phyloP scores from a whole-genome alignment of 2,113 vertebrate species.

The Glaucomys volans region DNA sequence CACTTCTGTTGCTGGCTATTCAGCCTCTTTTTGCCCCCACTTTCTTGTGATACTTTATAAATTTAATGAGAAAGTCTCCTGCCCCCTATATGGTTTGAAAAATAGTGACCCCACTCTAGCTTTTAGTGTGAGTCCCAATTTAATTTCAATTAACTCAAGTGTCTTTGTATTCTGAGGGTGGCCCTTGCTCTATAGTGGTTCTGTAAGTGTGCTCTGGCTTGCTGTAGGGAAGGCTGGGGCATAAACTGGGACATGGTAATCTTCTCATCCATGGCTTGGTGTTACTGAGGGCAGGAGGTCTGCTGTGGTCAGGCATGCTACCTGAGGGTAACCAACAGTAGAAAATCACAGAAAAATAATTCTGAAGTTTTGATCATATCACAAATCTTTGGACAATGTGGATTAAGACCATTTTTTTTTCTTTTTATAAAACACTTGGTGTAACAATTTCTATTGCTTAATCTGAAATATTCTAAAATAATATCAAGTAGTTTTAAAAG shows the following conservation, averaged over 20 bases:
- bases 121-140: neutral
- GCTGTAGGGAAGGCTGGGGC: neutral
- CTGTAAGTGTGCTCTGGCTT: neutral
- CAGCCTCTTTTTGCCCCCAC: neutral
- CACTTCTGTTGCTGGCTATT: neutral
- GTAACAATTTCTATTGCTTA: neutral
- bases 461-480: neutral
- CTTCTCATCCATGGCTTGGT: neutral
- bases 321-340: neutral
- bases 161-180: neutral
- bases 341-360: neutral
- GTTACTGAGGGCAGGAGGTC: accelerated
- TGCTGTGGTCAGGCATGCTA: neutral
- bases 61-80: neutral
- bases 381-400: neutral
- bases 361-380: neutral
- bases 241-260: neutral
- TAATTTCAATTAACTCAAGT: neutral
- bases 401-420: neutral
- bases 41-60: neutral
- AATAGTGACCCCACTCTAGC: neutral
- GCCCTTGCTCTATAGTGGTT: neutral
- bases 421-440: neutral
- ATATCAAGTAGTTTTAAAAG: neutral
- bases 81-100: neutral